Evolutionary conservation across 2,113 vertebrate species (phyloP).

Genomic region (Centropus unirufus): DNA sequence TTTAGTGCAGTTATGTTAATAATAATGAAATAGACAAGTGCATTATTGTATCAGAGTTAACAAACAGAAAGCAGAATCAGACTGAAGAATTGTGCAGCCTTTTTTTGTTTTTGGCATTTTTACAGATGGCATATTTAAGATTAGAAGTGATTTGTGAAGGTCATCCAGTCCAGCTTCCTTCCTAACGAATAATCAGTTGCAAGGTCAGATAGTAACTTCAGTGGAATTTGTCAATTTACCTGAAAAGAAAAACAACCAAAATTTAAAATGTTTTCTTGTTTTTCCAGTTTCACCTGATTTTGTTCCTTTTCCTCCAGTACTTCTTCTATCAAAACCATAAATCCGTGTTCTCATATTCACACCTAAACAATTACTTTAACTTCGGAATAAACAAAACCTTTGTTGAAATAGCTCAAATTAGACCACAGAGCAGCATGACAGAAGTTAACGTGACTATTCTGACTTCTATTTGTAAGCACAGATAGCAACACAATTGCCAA

Average conservation of each 20-base stretch:
- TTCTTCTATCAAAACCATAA: background rate
- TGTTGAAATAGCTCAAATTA: background rate
- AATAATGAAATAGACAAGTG: background rate
- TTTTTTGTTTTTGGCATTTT: background rate
- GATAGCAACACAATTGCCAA: conserved; percentile 12
- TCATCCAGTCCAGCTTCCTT: background rate
- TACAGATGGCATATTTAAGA: background rate
- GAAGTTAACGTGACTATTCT: conserved; percentile 60
- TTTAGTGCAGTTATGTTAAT: background rate
- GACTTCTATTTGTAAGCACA: conserved; percentile 5
- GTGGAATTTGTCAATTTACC: background rate
- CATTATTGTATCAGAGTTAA: background rate
- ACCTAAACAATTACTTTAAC: background rate
- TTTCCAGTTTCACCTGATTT: background rate
- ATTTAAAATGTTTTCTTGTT: background rate
- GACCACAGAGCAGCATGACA: conserved; percentile 14
- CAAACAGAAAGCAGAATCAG: background rate
- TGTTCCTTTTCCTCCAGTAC: background rate
- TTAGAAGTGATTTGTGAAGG: background rate
- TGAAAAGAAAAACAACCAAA: background rate
- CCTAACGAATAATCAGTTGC: background rate
- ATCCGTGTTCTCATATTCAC: background rate
- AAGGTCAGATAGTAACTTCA: background rate
- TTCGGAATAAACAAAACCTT: background rate
- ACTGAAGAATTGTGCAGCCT: background rate